A percentile compares a stretch with the other conserved stretches of the same genome.
These are phyloP conservation scores for Eurytoma californica DNA, from an alignment of 2,888 invertebrate genomes.

Conservation along the genomic window DNA sequence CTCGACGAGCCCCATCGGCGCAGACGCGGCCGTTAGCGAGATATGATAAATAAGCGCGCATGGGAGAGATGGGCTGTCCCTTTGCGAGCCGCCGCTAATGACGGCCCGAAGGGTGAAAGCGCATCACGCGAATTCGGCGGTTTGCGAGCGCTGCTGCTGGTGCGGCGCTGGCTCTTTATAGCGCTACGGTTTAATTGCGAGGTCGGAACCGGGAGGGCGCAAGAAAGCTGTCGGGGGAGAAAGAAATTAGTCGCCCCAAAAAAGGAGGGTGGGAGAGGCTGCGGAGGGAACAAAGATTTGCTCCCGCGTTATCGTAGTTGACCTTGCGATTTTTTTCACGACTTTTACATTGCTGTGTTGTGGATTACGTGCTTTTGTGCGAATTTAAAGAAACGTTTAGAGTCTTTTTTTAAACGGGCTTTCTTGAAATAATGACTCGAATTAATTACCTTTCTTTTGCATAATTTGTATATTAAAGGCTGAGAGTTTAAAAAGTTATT, in stretches of 20 bases:
- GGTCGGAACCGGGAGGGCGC: background rate
- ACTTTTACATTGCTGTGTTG: background rate
- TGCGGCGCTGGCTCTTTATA: too few relatives aligned
- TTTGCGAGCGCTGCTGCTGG: background rate
- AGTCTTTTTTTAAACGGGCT: too few relatives aligned
- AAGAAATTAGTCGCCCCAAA: constrained; percentile 9
- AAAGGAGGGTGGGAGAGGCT: background rate
- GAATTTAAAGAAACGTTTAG: background rate
- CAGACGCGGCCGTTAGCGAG: constrained; percentile 9
- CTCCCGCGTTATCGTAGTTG: background rate
- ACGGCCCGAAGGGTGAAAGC: background rate
- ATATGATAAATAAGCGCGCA: constrained; percentile 28
- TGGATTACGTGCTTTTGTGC: background rate
- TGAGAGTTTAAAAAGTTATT: too few relatives aligned
- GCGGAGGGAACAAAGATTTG: background rate
- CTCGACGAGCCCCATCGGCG: background rate
- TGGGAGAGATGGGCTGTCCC: background rate
- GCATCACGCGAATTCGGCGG: too few relatives aligned
- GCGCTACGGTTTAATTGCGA: constrained; percentile 35
- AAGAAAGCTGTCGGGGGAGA: background rate
- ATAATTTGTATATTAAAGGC: too few relatives aligned
- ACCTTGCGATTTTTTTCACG: constrained; percentile 10
- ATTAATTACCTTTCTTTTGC: too few relatives aligned
- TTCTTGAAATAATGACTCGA: too few relatives aligned
- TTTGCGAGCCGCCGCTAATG: constrained; percentile 13